phyloP scores from a whole-genome alignment of 2,888 invertebrate species.

The Sminthurinus aureus region DNA sequence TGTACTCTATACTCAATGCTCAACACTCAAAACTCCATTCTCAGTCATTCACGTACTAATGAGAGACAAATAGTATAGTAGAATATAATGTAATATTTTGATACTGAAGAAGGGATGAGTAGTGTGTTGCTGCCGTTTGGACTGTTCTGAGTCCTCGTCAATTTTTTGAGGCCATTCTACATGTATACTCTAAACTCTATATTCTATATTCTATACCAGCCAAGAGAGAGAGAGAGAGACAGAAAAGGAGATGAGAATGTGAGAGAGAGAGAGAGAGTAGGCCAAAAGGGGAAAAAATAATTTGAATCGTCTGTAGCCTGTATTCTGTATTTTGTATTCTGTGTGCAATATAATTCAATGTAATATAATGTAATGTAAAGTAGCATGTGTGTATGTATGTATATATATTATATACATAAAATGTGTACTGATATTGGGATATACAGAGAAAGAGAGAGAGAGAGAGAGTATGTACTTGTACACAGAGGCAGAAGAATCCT shows the following conservation, averaged over 20 bases:
- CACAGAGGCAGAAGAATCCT: constrained; percentile 45
- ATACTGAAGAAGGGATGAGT: neutral
- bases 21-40: too few relatives aligned
- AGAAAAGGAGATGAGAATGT: constrained; percentile 5
- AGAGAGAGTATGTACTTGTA: too few relatives aligned
- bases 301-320: constrained; percentile 27
- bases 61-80: neutral
- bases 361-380: too few relatives aligned
- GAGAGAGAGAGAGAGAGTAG: constrained; percentile 47
- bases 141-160: neutral
- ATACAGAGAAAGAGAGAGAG: too few relatives aligned
- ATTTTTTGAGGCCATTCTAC: constrained; percentile 24
- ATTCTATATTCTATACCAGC: neutral
- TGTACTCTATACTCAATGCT: too few relatives aligned
- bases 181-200: neutral
- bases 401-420: too few relatives aligned
- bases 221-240: neutral
- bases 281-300: constrained; percentile 57
- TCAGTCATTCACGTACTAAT: too few relatives aligned
- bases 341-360: too few relatives aligned
- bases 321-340: too few relatives aligned
- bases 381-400: too few relatives aligned
- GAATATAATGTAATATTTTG: neutral
- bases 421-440: too few relatives aligned
- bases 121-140: neutral